A percentile compares a stretch with the other conserved stretches of the same genome.
Conservation (phyloP, 2,888 invertebrate species). For the Xanthostigma xanthostigma region DNA sequence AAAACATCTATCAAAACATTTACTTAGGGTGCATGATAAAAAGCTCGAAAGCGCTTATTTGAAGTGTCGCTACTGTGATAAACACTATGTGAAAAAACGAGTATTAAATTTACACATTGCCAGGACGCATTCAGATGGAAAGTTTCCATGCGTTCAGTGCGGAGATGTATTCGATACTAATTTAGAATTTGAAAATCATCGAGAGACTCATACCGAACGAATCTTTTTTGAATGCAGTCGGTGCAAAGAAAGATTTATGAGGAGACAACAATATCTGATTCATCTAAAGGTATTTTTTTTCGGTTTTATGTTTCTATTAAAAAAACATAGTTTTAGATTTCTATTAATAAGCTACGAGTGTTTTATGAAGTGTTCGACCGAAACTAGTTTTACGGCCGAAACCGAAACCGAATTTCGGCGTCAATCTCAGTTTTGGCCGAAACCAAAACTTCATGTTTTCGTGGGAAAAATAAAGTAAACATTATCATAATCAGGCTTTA, state of each 20-base stretch:
- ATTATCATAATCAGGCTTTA: no score
- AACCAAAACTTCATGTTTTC: no score
- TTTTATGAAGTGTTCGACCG: no score
- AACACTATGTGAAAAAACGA: slow-evolving; percentile 15
- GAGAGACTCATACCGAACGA: slow-evolving; percentile 19
- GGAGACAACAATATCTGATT: slow-evolving; percentile 21
- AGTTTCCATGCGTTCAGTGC: slow-evolving; percentile 23
- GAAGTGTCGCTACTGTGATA: slow-evolving; percentile 16
- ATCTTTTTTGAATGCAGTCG: slow-evolving; percentile 21
- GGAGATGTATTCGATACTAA: slow-evolving; percentile 19
- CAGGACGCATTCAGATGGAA: slow-evolving; percentile 21
- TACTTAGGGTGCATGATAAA: slow-evolving; percentile 20
- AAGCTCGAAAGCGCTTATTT: slow-evolving; percentile 14
- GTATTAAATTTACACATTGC: slow-evolving; percentile 21
- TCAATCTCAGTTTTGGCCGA: no score
- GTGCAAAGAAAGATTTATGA: slow-evolving; percentile 22
- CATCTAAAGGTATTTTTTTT: slow-evolving; percentile 18
- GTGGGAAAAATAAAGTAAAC: no score
- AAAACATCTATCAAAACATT: slow-evolving; percentile 22
- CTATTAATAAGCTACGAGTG: no score
- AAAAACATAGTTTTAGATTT: no score
- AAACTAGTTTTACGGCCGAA: no score
- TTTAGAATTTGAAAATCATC: slow-evolving; percentile 19
- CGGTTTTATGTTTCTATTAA: no score
- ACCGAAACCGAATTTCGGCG: no score